These are phyloP conservation scores for Gymnobelideus leadbeateri DNA, from an alignment of 2,113 vertebrate species.

Conservation along the genomic window DNA sequence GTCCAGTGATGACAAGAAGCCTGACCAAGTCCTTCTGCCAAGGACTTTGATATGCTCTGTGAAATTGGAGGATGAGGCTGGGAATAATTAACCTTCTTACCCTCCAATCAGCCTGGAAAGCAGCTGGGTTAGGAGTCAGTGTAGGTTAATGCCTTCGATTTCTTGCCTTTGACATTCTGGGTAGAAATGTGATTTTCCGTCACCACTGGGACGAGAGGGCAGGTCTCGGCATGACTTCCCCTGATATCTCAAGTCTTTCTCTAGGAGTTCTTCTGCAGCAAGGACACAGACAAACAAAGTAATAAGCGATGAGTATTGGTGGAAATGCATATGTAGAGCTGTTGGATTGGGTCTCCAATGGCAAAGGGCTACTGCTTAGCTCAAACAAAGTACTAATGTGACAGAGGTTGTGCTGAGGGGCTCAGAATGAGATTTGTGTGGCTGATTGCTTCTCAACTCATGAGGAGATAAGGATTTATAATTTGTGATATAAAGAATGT, in stretches of 20 bases:
- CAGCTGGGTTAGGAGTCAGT: conserved; percentile 56
- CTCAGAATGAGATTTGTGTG: not conserved
- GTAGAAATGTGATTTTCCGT: conserved; percentile 40
- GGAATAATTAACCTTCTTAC: conserved; percentile 69
- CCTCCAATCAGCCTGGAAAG: conserved; percentile 63
- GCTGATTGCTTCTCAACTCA: not conserved
- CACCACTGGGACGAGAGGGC: conserved; percentile 29
- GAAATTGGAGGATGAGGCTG: conserved; percentile 55
- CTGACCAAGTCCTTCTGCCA: not conserved
- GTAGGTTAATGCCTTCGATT: conserved; percentile 62
- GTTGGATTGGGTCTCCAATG: not conserved
- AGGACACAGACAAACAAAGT: not conserved
- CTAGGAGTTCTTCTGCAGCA: conserved; percentile 23
- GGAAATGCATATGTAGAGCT: not conserved
- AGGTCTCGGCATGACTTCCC: not conserved
- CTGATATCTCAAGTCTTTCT: not conserved
- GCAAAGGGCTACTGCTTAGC: not conserved
- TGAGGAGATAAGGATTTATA: not conserved
- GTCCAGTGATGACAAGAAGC: conserved; percentile 11
- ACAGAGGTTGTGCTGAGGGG: not conserved
- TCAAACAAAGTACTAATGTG: not conserved
- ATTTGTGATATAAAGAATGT: not conserved
- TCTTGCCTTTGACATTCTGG: conserved; percentile 44
- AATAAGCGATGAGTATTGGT: not conserved
- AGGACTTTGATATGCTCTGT: conserved; percentile 39